phyloP scores from a whole-genome alignment of 2,113 vertebrate species.

The Tupaia tana region DNA sequence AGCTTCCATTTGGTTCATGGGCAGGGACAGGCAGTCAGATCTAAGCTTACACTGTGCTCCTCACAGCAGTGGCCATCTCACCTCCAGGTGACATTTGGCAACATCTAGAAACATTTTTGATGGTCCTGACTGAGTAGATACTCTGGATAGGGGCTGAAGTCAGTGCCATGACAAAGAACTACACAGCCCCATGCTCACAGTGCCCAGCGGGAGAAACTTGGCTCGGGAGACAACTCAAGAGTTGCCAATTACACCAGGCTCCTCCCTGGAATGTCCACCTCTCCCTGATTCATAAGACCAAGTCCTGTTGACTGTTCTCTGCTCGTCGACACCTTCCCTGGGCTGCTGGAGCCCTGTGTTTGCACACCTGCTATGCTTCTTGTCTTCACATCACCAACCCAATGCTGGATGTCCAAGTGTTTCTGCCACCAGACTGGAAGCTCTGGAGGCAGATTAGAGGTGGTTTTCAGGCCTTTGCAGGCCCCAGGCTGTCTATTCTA shows the following conservation, averaged over 20 bases:
- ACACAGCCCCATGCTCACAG: fast-evolving
- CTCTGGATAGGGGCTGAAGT: neutral
- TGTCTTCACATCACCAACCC: fast-evolving
- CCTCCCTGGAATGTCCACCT: neutral
- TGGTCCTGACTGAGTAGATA: neutral
- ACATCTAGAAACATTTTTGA: neutral
- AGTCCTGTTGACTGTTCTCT: neutral
- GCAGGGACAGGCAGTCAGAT: neutral
- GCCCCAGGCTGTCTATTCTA: neutral
- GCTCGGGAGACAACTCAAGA: fast-evolving
- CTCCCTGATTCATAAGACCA: neutral
- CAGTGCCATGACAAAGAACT: neutral
- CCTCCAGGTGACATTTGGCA: neutral
- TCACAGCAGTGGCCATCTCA: fast-evolving
- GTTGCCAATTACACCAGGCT: neutral
- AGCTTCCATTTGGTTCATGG: fast-evolving
- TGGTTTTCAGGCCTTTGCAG: neutral
- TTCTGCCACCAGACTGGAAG: neutral
- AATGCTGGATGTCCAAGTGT: neutral
- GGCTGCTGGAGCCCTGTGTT: neutral
- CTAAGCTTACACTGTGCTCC: neutral
- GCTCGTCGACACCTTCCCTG: fast-evolving
- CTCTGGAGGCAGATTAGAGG: neutral
- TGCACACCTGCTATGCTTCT: neutral
- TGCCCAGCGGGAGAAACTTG: neutral